A percentile compares a stretch with the other conserved stretches of the same genome.
phyloP scores from a whole-genome alignment of 2,113 vertebrate species.

The Heptranchias perlo region DNA sequence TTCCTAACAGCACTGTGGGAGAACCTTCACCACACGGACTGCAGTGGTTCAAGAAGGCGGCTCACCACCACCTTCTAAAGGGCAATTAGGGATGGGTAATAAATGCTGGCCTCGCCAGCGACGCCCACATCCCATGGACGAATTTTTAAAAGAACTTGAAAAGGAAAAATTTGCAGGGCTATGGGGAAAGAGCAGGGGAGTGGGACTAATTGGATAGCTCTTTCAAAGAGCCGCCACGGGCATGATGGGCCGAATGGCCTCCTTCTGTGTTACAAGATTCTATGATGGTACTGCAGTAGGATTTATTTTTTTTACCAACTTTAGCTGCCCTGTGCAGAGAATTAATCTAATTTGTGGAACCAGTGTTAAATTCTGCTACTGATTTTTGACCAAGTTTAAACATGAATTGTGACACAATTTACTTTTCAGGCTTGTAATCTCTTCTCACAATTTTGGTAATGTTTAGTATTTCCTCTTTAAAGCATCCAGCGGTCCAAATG shows the following conservation, averaged over 20 bases:
- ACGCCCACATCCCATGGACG: too few relatives aligned
- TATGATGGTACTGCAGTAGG: too few relatives aligned
- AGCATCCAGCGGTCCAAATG: constrained; percentile 65
- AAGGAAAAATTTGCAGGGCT: not conserved
- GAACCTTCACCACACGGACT: too few relatives aligned
- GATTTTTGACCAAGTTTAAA: not conserved
- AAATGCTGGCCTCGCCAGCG: too few relatives aligned
- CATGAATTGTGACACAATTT: not conserved
- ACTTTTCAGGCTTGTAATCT: not conserved
- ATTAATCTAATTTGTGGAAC: not conserved
- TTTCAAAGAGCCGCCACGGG: not conserved
- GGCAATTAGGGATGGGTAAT: too few relatives aligned
- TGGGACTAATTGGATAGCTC: not conserved
- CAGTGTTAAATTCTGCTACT: not conserved
- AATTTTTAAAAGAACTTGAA: too few relatives aligned
- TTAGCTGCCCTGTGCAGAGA: not conserved
- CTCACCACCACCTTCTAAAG: too few relatives aligned
- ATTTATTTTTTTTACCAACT: not conserved
- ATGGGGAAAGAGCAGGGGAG: not conserved
- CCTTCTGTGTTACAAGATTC: not conserved
- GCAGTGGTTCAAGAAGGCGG: too few relatives aligned
- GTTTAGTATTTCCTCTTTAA: constrained; percentile 38
- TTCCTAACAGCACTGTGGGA: too few relatives aligned
- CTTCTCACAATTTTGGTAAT: not conserved
- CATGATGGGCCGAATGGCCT: not conserved